Conservation (phyloP, 2,888 invertebrate genomes). For the Ophion ventricosus region DNA sequence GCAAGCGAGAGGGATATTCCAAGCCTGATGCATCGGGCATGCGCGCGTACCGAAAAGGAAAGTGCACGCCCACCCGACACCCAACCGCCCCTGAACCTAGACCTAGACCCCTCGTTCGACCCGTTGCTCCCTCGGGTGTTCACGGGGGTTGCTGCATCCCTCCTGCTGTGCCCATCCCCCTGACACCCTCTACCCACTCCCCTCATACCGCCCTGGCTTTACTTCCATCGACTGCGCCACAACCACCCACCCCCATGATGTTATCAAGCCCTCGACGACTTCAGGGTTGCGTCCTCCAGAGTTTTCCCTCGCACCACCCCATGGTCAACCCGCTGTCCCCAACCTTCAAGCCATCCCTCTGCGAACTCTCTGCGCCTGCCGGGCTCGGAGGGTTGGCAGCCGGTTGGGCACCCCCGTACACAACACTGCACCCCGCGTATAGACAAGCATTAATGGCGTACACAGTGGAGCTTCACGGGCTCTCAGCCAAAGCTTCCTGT, state of each 20-base stretch:
- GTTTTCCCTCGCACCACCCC: conserved; percentile 60
- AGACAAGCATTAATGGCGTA: conserved; percentile 28
- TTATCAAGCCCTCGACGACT: conserved; percentile 40
- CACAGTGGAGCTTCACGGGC: conserved; percentile 34
- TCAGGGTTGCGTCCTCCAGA: conserved; percentile 58
- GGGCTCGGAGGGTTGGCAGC: conserved; percentile 10
- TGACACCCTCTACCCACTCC: conserved; percentile 27
- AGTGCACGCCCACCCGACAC: conserved; percentile 80
- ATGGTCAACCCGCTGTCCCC: conserved; percentile 79
- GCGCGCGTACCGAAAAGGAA: conserved; percentile 82
- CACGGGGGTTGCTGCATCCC: conserved; percentile 58
- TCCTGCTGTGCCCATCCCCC: conserved; percentile 34
- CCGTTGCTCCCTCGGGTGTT: conserved; percentile 36
- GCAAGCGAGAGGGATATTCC: conserved; percentile 49
- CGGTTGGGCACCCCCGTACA: conserved; percentile 29
- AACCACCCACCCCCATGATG: conserved; percentile 17
- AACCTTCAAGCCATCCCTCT: conserved; percentile 77
- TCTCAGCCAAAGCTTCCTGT: conserved; percentile 55
- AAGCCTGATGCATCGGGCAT: conserved; percentile 71
- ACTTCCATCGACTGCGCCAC: conserved; percentile 26
- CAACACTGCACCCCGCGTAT: conserved; percentile 14
- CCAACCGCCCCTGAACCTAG: conserved; percentile 79
- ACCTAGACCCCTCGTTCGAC: conserved; percentile 75
- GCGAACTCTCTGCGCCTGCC: conserved; percentile 41
- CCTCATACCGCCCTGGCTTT: neutral